phyloP scores from a whole-genome alignment of 2,888 invertebrate genomes.

The Strigamia crassipes region DNA sequence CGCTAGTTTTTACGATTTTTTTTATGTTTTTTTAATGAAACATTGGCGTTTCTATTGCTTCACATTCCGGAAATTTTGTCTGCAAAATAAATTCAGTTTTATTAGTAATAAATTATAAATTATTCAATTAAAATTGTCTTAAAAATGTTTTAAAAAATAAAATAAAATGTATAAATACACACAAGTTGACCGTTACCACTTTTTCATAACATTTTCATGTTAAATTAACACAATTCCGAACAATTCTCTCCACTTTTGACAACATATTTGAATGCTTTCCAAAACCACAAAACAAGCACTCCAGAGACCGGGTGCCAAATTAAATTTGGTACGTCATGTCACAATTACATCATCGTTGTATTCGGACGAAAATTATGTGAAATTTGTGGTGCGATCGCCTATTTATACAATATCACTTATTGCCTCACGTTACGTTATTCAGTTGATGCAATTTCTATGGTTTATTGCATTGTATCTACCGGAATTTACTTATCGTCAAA shows the following conservation, averaged over 20 bases:
- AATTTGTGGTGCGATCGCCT: neutral
- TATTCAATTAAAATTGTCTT: no score
- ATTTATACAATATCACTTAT: neutral
- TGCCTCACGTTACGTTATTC: neutral
- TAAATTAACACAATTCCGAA: neutral
- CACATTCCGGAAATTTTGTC: neutral
- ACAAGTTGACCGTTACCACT: neutral
- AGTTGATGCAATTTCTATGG: neutral
- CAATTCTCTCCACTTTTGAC: neutral
- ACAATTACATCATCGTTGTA: neutral
- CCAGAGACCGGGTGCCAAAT: neutral
- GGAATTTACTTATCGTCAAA: slow-evolving; percentile 30
- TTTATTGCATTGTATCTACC: neutral
- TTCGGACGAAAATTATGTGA: neutral
- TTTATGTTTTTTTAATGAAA: neutral
- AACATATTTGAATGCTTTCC: neutral
- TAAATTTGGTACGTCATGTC: neutral
- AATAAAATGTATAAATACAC: neutral
- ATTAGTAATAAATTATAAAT: neutral
- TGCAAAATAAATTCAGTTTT: neutral
- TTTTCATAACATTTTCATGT: neutral
- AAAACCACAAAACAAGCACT: neutral
- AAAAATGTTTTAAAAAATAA: neutral
- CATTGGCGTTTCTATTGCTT: neutral
- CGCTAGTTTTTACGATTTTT: neutral